phyloP scores from a whole-genome alignment of 2,888 invertebrate genomes.

The Ctenicera cuprea region DNA sequence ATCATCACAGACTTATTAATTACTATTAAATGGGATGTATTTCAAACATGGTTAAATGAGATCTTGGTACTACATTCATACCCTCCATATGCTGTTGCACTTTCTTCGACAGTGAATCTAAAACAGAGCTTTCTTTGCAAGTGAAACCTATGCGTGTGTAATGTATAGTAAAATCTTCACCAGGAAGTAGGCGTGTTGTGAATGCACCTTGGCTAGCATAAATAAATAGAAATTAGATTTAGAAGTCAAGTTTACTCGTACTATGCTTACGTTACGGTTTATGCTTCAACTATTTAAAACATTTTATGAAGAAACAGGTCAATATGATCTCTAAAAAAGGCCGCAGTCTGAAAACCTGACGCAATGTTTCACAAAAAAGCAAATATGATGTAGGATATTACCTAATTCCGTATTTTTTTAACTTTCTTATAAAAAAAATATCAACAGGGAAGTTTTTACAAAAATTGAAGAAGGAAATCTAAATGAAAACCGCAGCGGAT shows the following conservation, averaged over 20 bases:
- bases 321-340: conserved; percentile 23
- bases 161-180: conserved; percentile 48
- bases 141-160: conserved; percentile 51
- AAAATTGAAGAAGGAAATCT: too few species aligned
- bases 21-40: not conserved
- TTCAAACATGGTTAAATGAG: not conserved
- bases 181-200: conserved; percentile 52
- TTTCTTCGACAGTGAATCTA: conserved; percentile 45
- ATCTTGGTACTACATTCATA: too few species aligned
- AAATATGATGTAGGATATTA: conserved; percentile 12
- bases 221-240: conserved; percentile 55
- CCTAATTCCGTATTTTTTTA: too few species aligned
- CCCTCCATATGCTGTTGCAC: conserved; percentile 10
- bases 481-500: too few species aligned
- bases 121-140: conserved; percentile 43
- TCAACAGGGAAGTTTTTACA: too few species aligned
- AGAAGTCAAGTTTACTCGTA: conserved; percentile 54
- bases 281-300: conserved; percentile 45
- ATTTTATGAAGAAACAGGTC: conserved; percentile 45
- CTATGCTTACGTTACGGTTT: conserved; percentile 48
- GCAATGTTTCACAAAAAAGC: not conserved
- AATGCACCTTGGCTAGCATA: conserved; percentile 51
- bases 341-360: not conserved
- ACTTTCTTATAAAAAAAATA: too few species aligned
- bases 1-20: too few species aligned